Conservation (phyloP, 2,888 invertebrate genomes). For the Ypsolopha scabrella region DNA sequence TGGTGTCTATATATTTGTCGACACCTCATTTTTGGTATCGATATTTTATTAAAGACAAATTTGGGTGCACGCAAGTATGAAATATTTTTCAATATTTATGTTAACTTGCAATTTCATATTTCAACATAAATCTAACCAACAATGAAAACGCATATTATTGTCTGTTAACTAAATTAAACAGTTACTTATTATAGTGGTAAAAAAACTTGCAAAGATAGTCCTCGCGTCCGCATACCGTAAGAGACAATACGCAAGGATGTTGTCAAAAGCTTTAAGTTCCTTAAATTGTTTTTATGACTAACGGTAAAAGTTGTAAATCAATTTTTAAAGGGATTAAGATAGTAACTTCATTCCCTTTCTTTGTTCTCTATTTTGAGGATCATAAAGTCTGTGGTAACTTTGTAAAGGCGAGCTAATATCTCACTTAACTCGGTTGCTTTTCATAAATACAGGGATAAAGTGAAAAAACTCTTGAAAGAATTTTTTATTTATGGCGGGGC, state of each 20-base stretch:
- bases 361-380: conserved; percentile 29
- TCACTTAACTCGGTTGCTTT: conserved; percentile 17
- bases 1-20: conserved; percentile 34
- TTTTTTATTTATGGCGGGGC: conserved; percentile 33
- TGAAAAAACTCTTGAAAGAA: conserved; percentile 29
- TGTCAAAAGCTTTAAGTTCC: too few relatives aligned
- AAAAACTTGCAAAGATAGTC: too few relatives aligned
- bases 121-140: not conserved
- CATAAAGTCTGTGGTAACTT: conserved; percentile 24
- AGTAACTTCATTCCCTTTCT: conserved; percentile 15
- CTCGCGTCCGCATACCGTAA: not conserved
- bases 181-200: too few relatives aligned
- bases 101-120: not conserved
- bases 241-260: conserved; percentile 2
- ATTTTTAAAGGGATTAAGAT: conserved; percentile 41
- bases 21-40: conserved; percentile 39
- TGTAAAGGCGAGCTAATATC: conserved; percentile 23
- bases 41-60: conserved; percentile 20
- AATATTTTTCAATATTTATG: not conserved
- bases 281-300: conserved; percentile 5
- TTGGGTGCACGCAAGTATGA: not conserved
- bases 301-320: conserved; percentile 38
- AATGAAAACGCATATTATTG: not conserved
- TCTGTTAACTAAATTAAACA: too few relatives aligned
- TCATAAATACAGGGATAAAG: conserved; percentile 32